Evolutionary conservation across 2,797 vertebrate genomes (phyloP).

Genomic region (Intellagama lesueurii): DNA sequence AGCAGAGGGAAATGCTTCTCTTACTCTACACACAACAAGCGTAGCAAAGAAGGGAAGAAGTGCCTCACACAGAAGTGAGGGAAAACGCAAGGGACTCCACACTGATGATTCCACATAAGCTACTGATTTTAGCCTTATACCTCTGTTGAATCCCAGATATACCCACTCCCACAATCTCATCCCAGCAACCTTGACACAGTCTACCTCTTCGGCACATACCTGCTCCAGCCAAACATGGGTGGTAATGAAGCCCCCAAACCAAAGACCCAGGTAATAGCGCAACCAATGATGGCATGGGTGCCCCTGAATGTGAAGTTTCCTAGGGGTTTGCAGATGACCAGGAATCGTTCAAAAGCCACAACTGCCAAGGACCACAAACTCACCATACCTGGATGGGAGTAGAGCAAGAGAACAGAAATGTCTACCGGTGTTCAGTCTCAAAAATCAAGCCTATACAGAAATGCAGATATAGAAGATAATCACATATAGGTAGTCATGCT

Average conservation of each 20-base stretch:
- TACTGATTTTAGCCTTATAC: background rate
- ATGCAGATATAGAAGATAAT: background rate
- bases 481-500: no score
- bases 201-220: constrained; percentile 64
- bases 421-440: background rate
- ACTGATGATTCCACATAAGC: no score
- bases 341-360: constrained; percentile 81
- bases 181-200: background rate
- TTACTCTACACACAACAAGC: background rate
- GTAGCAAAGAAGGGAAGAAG: background rate
- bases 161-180: background rate
- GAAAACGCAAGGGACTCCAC: background rate
- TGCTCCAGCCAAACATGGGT: constrained; percentile 83
- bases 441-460: background rate
- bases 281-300: constrained; percentile 78
- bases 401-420: background rate
- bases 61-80: background rate
- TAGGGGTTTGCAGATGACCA: constrained; percentile 84
- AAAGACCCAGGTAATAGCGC: constrained; percentile 77
- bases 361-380: constrained; percentile 84
- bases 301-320: constrained; percentile 81
- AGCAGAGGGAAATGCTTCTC: background rate
- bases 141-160: background rate
- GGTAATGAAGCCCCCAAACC: constrained; percentile 71
- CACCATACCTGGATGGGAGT: constrained; percentile 78